Conservation (phyloP, 2,888 invertebrate species). For the Chesias legatella region DNA sequence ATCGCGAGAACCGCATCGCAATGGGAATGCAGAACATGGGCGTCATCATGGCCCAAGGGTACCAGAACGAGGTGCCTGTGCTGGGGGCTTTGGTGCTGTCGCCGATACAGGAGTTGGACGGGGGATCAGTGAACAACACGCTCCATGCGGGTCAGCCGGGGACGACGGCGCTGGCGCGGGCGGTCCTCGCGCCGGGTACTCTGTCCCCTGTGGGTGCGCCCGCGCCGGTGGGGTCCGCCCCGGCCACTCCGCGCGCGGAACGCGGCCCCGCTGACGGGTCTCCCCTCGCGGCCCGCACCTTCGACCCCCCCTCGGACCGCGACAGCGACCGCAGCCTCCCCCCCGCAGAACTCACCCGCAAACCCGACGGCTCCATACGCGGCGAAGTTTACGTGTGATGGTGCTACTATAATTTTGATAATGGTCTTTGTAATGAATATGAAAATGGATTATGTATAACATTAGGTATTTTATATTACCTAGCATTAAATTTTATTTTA, state of each 20-base stretch:
- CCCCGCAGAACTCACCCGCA: constrained; percentile 50
- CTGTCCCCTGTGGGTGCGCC: constrained; percentile 80
- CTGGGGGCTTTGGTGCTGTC: constrained; percentile 88
- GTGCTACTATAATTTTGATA: constrained; percentile 4
- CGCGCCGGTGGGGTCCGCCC: constrained; percentile 72
- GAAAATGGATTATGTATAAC: too few species aligned
- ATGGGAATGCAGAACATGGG: constrained; percentile 79
- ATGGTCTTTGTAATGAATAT: constrained; percentile 35
- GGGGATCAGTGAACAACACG: constrained; percentile 87
- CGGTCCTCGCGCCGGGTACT: constrained; percentile 83
- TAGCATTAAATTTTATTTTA: constrained; percentile 42
- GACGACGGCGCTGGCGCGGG: constrained; percentile 89
- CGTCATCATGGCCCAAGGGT: constrained; percentile 85
- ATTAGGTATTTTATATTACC: too few species aligned
- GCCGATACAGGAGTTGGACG: constrained; percentile 91
- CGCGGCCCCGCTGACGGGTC: constrained; percentile 43
- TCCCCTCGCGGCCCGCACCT: constrained; percentile 48
- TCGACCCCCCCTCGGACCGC: constrained; percentile 49
- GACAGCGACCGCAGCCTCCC: constrained; percentile 55
- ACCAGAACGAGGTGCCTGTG: constrained; percentile 84
- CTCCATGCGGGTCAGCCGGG: constrained; percentile 86
- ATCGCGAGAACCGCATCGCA: constrained; percentile 84
- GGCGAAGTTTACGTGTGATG: constrained; percentile 69
- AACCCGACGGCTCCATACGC: constrained; percentile 59
- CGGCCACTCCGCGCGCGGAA: constrained; percentile 65